Percentiles rank a stretch among this genome's conserved stretches.
Evolutionary conservation across 2,113 vertebrate species (phyloP).

Genomic region (Phaethon lepturus): DNA sequence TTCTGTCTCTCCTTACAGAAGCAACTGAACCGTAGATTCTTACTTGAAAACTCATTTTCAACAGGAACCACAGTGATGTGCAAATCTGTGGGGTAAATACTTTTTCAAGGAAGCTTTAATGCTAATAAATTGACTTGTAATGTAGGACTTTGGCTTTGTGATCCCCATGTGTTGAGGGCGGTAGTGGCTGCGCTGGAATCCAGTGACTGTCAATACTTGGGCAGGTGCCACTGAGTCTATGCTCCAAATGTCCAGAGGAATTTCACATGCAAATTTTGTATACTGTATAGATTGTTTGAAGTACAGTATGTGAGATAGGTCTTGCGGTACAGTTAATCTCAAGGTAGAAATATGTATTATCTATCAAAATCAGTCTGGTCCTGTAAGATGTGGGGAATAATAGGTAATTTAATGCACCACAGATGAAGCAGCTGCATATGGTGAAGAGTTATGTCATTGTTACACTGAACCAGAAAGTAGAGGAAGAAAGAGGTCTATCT

Average conservation of each 20-base stretch:
- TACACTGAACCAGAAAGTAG: neutral
- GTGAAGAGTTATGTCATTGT: neutral
- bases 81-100: neutral
- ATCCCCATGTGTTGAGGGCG: neutral
- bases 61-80: neutral
- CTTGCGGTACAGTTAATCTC: neutral
- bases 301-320: neutral
- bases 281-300: neutral
- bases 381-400: neutral
- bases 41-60: neutral
- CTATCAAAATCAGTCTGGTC: neutral
- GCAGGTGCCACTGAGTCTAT: neutral
- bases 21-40: neutral
- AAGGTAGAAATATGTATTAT: neutral
- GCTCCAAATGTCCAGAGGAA: neutral
- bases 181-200: neutral
- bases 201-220: neutral
- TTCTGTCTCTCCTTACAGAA: neutral
- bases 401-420: neutral
- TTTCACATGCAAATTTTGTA: neutral
- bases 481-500: neutral
- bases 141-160: neutral
- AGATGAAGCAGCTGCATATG: constrained; percentile 12
- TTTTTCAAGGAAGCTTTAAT: neutral
- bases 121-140: neutral